Base-by-base conservation (phyloP, 2,113 vertebrate genomes). In the Bubalus kerabau region DNA sequence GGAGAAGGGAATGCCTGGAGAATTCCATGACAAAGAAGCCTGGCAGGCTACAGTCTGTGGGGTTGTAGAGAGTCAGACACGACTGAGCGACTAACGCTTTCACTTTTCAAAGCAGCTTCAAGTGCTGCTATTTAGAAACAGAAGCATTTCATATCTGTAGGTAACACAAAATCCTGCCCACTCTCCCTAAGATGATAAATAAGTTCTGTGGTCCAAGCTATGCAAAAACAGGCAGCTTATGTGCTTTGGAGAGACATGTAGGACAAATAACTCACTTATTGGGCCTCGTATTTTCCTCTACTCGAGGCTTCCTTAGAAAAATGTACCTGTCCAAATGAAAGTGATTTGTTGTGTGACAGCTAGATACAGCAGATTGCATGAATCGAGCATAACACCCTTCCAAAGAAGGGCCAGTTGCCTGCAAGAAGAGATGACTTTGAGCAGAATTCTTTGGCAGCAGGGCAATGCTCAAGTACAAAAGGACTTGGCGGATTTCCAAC, bases 391-490 rank as follows among this genome's bases (percentile, higher is more conserved):
- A 71, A 60, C 43, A 48, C 64, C 32, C 43, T 95, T 92, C 71
- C 87, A 84, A 48, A 91, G 86, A 60, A 91, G 64, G 26, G 83
- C 91, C 95, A 30, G 64, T 36, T 93, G 83, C 78, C 56, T 91
- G 54, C 85, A 95, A 91, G 48, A 95, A 91, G 64, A 92, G 89
- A 52, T 2, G 76, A 50, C 93, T 96, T 43, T 80, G 94, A 96
- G 90, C 62, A 82, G 89, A 30, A 74, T n/a, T 90, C 96, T 92
- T 96, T 98, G 96, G 97, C 97, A 97, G 90, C 36, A 52, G 48
- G 87, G 95, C 82, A 91, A 46, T 43, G 67, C 85, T 91, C n/a
- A 40, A 95, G 62, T 74, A 89, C 87, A 95, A 60, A 93, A 95
- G 83, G 52, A 80, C 62, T 95, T 98, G 97, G 98, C 91, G 21